Percentiles rank a stretch among this genome's conserved stretches.
phyloP scores from a whole-genome alignment of 2,797 vertebrate species.

The Sebastes oblongus region DNA sequence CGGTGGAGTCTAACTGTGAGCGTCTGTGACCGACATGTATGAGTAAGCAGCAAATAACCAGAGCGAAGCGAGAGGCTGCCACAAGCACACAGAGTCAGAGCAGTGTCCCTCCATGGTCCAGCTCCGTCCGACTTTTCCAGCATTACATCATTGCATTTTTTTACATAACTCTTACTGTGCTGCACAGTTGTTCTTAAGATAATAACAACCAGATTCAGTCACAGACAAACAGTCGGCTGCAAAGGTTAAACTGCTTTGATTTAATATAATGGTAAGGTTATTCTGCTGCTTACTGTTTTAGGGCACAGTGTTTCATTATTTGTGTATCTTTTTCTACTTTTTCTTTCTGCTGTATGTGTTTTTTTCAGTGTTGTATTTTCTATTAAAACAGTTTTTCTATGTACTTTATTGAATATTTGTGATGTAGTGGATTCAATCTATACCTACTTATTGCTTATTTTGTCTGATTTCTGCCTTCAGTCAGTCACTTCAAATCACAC shows the following conservation, averaged over 20 bases:
- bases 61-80: slow-evolving; percentile 24
- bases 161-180: slow-evolving; percentile 44
- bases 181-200: slow-evolving; percentile 24
- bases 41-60: slow-evolving; percentile 57
- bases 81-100: slow-evolving; percentile 34
- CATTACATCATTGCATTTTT: slow-evolving; percentile 52
- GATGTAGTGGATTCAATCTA: not conserved
- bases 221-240: not conserved
- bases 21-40: slow-evolving; percentile 37
- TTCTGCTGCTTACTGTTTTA: not conserved
- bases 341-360: not conserved
- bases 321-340: not conserved
- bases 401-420: not conserved
- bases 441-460: not conserved
- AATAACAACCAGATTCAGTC: slow-evolving; percentile 28
- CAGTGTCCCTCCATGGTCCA: slow-evolving; percentile 31
- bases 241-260: slow-evolving; percentile 22
- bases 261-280: not conserved
- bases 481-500: too few species aligned
- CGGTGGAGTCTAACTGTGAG: slow-evolving; percentile 9
- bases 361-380: not conserved
- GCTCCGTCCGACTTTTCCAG: slow-evolving; percentile 35
- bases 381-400: not conserved
- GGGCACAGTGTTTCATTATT: not conserved
- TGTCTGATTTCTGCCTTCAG: not conserved